Conservation (phyloP, 1,140 invertebrate genomes). For the Philaenus spumarius region DNA sequence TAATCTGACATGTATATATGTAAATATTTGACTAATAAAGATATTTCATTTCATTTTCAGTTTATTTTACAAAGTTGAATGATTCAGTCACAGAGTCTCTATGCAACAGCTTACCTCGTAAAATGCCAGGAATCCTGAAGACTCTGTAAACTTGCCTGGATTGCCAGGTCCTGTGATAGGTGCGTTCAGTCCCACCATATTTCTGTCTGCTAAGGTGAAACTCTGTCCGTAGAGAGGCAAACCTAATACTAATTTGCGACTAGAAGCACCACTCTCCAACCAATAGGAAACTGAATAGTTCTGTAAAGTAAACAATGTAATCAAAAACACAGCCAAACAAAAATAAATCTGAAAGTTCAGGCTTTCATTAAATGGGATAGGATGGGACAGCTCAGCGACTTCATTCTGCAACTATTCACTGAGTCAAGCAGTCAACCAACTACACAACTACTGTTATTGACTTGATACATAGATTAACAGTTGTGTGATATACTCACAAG, state of each 20-base stretch:
- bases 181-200: slow-evolving; percentile 45
- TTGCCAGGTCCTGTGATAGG: slow-evolving; percentile 48
- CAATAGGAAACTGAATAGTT: slow-evolving; percentile 56
- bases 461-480: no score
- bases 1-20: no score
- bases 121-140: slow-evolving; percentile 56
- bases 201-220: slow-evolving; percentile 45
- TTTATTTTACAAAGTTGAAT: neutral
- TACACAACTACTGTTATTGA: no score
- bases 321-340: no score
- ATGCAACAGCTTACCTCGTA: slow-evolving; percentile 50
- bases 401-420: no score
- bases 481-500: no score
- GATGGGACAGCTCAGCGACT: no score
- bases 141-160: slow-evolving; percentile 52
- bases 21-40: no score
- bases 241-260: slow-evolving; percentile 57
- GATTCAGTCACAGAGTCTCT: neutral
- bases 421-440: no score
- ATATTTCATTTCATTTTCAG: no score
- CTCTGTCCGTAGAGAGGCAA: slow-evolving; percentile 57
- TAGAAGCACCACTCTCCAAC: slow-evolving; percentile 50
- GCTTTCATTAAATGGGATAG: no score
- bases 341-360: no score
- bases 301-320: slow-evolving; percentile 35